These are phyloP conservation scores for Bicyclus anynana DNA, from an alignment of 1,140 invertebrate genomes.

Conservation along the genomic window DNA sequence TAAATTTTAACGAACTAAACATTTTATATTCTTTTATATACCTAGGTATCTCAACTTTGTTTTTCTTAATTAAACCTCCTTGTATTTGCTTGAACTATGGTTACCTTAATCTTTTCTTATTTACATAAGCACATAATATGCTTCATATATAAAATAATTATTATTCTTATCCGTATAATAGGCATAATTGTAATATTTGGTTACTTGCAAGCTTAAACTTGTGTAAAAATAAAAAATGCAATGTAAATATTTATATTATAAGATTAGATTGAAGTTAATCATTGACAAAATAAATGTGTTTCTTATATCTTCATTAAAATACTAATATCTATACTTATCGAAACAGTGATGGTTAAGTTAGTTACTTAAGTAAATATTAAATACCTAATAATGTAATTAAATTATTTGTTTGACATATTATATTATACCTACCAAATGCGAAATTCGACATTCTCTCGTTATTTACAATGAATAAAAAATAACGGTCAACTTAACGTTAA, in stretches of 20 bases:
- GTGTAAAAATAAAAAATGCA: not conserved
- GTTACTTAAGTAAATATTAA: not conserved
- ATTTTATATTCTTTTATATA: too few relatives aligned
- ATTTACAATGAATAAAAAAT: not conserved
- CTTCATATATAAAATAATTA: too few relatives aligned
- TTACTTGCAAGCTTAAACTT: not conserved
- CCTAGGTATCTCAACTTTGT: too few relatives aligned
- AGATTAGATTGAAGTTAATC: conserved; percentile 72
- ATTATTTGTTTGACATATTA: too few relatives aligned
- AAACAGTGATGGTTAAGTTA: conserved; percentile 20
- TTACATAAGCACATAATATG: too few relatives aligned
- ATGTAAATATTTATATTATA: conserved; percentile 36
- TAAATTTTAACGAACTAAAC: too few relatives aligned
- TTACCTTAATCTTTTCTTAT: conserved; percentile 69
- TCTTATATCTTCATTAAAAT: too few relatives aligned
- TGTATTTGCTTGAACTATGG: conserved; percentile 47
- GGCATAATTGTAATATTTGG: too few relatives aligned
- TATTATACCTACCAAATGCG: not conserved
- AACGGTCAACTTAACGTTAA: too few relatives aligned
- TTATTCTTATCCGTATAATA: too few relatives aligned
- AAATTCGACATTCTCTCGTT: not conserved
- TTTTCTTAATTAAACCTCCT: too few relatives aligned
- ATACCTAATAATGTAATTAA: not conserved
- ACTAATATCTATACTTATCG: too few relatives aligned
- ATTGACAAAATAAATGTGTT: conserved; percentile 48